phyloP scores from a whole-genome alignment of 2,113 vertebrate genomes.

The Monopterus albus region DNA sequence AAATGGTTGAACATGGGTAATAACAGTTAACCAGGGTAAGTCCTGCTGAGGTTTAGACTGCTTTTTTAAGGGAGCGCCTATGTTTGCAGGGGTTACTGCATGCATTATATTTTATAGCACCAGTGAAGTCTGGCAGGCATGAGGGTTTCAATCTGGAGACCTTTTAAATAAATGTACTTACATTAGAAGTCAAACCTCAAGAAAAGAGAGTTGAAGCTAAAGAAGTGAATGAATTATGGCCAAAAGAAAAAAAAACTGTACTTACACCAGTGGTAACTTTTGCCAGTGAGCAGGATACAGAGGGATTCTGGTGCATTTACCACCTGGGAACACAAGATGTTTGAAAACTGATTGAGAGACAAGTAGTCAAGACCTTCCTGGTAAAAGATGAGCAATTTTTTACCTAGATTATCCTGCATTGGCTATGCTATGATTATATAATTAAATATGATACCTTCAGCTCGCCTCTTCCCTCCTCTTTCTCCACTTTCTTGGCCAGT shows the following conservation, averaged over 20 bases:
- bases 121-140: too few relatives aligned
- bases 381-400: not conserved
- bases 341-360: conserved; percentile 10
- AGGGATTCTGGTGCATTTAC: conserved; percentile 62
- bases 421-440: not conserved
- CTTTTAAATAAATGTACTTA: too few relatives aligned
- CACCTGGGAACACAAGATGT: conserved; percentile 63
- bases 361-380: not conserved
- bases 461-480: conserved; percentile 60
- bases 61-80: too few relatives aligned
- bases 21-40: too few relatives aligned
- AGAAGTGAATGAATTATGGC: conserved; percentile 8
- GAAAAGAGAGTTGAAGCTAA: conserved; percentile 20
- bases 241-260: conserved; percentile 45
- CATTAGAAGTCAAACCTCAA: not conserved
- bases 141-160: too few relatives aligned
- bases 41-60: too few relatives aligned
- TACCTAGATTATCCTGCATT: too few relatives aligned
- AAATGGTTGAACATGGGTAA: too few relatives aligned
- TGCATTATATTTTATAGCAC: too few relatives aligned
- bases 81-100: too few relatives aligned
- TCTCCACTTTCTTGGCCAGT: conserved; percentile 59
- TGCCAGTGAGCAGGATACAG: conserved; percentile 54
- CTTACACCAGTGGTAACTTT: conserved; percentile 81
- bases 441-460: conserved; percentile 49